These are phyloP conservation scores for Ochotona princeps DNA, from an alignment of 2,113 vertebrate species.

Conservation along the genomic window DNA sequence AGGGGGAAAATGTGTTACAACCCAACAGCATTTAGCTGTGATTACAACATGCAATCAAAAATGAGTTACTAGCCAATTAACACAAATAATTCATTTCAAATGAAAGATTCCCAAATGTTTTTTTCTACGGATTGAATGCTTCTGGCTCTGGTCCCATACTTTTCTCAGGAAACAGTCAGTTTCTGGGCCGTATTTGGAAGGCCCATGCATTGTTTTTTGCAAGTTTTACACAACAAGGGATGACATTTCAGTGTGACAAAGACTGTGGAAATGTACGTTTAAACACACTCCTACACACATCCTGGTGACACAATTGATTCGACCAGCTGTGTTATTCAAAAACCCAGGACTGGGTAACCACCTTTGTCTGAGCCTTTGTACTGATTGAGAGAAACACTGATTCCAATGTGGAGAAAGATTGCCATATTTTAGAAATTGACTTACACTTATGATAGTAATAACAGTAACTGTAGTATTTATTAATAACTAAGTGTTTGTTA, in stretches of 20 bases:
- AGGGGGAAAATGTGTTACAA: constrained; percentile 20
- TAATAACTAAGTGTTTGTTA: not conserved
- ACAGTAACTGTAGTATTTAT: not conserved
- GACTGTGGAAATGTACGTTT: constrained; percentile 53
- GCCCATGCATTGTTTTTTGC: constrained; percentile 6
- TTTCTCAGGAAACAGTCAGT: constrained; percentile 52
- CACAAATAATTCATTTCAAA: constrained; percentile 56
- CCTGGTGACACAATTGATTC: constrained; percentile 36
- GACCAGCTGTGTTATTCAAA: constrained; percentile 59
- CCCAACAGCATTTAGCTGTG: not conserved
- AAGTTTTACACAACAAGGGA: constrained; percentile 58
- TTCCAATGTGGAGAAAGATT: not conserved
- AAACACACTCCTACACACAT: constrained; percentile 55
- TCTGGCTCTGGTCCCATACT: constrained; percentile 53
- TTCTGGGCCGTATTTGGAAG: constrained; percentile 51
- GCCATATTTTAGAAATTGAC: not conserved
- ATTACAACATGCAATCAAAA: constrained; percentile 57
- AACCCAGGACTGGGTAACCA: not conserved
- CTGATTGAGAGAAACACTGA: not conserved
- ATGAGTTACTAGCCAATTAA: constrained; percentile 63
- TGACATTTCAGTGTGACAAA: constrained; percentile 60
- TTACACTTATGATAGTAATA: not conserved
- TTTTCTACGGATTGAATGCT: constrained; percentile 49
- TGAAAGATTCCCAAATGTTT: constrained; percentile 36
- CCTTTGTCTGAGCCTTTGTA: constrained; percentile 13